Conservation (phyloP, 1,140 invertebrate species). For the Bombus sylvicola region DNA sequence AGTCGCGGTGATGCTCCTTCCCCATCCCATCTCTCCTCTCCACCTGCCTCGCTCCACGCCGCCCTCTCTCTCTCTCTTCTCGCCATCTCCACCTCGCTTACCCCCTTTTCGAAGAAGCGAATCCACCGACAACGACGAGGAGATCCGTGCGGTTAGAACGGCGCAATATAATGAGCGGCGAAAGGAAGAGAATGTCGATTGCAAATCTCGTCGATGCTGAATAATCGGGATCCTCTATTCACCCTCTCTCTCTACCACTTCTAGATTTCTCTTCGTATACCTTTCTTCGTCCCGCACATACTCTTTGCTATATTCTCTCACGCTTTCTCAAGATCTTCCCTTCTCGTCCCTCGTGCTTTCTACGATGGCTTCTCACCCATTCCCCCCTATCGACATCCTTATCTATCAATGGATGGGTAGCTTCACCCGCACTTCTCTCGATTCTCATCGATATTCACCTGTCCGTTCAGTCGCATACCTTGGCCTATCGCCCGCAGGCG, state of each 20-base stretch:
- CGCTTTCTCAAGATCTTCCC: background rate
- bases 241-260: constrained; percentile 12
- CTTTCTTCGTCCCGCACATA: background rate
- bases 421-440: constrained; percentile 10
- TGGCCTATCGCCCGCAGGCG: constrained; percentile 58
- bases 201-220: constrained; percentile 72
- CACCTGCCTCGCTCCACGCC: too few species aligned
- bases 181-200: constrained; percentile 74
- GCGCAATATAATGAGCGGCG: constrained; percentile 71
- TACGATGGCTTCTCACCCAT: background rate
- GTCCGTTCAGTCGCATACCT: constrained; percentile 47
- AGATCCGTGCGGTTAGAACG: constrained; percentile 60
- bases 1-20: constrained; percentile 11
- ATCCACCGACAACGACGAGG: constrained; percentile 3
- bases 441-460: constrained; percentile 61
- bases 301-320: background rate
- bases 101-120: constrained; percentile 38
- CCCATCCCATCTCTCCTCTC: constrained; percentile 1
- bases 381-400: constrained; percentile 16
- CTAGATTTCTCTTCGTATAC: background rate
- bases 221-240: constrained; percentile 71
- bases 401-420: constrained; percentile 8
- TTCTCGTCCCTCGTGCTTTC: background rate
- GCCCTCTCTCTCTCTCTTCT: background rate
- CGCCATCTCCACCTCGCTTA: constrained; percentile 28